Evolutionary conservation across 2,888 invertebrate species (phyloP).

Genomic region (Netelia fuscicornis): DNA sequence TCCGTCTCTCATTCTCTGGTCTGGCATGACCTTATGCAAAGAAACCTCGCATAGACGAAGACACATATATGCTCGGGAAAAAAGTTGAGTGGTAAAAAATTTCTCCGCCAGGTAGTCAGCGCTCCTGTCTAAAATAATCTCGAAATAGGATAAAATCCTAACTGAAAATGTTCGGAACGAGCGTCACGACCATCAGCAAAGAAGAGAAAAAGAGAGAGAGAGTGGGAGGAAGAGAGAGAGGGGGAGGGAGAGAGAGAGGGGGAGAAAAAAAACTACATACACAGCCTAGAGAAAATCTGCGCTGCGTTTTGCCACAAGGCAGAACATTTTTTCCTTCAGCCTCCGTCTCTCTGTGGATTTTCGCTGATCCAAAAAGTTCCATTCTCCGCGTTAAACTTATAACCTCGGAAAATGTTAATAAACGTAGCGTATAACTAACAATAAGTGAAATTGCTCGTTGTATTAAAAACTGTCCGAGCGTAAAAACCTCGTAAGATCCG

Average conservation of each 20-base stretch:
- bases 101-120: constrained; percentile 25
- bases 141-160: constrained; percentile 36
- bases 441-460: no score
- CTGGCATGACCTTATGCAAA: constrained; percentile 3
- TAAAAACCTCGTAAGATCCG: no score
- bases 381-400: no score
- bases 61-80: not conserved
- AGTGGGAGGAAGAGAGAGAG: not conserved
- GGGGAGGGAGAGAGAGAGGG: not conserved
- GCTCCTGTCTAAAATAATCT: constrained; percentile 23
- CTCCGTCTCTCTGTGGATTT: constrained; percentile 20
- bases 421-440: no score
- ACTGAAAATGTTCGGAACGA: constrained; percentile 18
- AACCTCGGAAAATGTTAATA: no score
- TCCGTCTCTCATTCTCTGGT: not conserved
- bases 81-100: not conserved
- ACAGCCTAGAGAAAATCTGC: not conserved
- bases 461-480: no score
- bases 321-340: constrained; percentile 3
- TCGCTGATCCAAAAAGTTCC: not conserved
- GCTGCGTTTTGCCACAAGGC: constrained; percentile 3
- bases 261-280: no score
- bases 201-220: not conserved
- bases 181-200: not conserved
- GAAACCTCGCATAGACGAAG: not conserved